These are phyloP conservation scores for Lycorma delicatula DNA, from an alignment of 1,140 invertebrate genomes.

Conservation along the genomic window DNA sequence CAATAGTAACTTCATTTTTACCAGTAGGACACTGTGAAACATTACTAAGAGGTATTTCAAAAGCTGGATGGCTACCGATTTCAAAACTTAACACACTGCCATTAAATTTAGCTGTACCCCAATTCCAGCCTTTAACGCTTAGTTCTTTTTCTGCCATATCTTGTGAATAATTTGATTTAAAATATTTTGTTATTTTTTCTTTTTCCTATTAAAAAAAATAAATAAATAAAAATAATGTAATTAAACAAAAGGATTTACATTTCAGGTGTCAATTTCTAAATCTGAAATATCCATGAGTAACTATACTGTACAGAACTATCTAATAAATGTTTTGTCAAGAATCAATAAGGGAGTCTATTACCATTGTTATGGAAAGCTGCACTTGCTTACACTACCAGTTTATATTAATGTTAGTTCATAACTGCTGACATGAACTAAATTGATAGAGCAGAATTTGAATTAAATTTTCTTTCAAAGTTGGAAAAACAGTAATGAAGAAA, in stretches of 20 bases:
- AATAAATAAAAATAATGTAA: no score
- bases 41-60: conserved; percentile 93
- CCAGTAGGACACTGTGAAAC: conserved; percentile 95
- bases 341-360: background rate
- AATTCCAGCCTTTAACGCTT: conserved; percentile 97
- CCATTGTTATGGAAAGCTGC: background rate
- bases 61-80: conserved; percentile 78
- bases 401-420: no score
- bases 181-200: conserved; percentile 79
- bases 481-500: no score
- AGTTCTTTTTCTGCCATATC: conserved; percentile 86
- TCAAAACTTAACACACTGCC: conserved; percentile 90
- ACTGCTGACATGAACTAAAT: no score
- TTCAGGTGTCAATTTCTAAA: no score
- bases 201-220: conserved; percentile 48
- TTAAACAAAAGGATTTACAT: no score
- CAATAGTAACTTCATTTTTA: conserved; percentile 97
- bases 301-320: no score
- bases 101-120: conserved; percentile 91
- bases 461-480: no score
- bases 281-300: no score
- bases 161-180: conserved; percentile 72
- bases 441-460: no score
- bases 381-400: no score
- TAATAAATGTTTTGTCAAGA: no score